Percentiles rank a stretch among this genome's conserved stretches.
Evolutionary conservation across 30 jellyfish, hydroid and myxozoan species (phyloP).

Genomic region (Turritopsis dohrnii): DNA sequence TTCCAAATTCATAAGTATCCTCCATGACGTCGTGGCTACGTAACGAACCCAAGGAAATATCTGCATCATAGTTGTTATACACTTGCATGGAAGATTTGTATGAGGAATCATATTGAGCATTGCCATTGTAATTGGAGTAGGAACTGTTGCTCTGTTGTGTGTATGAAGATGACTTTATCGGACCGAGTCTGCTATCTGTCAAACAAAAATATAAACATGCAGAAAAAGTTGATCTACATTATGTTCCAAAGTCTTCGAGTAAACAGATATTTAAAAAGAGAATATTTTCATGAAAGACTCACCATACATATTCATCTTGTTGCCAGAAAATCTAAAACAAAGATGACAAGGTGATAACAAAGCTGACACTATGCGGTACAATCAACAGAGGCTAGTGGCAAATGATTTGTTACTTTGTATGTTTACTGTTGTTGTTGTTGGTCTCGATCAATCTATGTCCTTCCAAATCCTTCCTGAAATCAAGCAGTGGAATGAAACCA

Average conservation of each 20-base stretch:
- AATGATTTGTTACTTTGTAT: too few species aligned
- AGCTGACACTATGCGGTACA: too few species aligned
- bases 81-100: not conserved
- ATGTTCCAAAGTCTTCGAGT: too few species aligned
- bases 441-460: not conserved
- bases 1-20: not conserved
- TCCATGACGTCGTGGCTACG: slow-evolving; percentile 14
- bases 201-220: too few species aligned
- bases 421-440: not conserved
- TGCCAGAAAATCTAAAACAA: not conserved
- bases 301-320: not conserved
- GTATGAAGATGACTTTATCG: not conserved
- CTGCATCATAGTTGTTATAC: not conserved
- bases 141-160: not conserved
- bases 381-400: too few species aligned
- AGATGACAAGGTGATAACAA: not conserved
- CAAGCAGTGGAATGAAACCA: not conserved
- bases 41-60: not conserved
- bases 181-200: not conserved
- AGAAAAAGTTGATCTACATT: not conserved
- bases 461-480: not conserved
- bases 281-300: not conserved
- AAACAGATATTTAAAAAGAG: too few species aligned
- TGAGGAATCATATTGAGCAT: not conserved
- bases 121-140: slow-evolving; percentile 1